These are phyloP conservation scores for Agonopterix subpropinquella DNA, from an alignment of 2,888 invertebrate genomes.

Conservation along the genomic window DNA sequence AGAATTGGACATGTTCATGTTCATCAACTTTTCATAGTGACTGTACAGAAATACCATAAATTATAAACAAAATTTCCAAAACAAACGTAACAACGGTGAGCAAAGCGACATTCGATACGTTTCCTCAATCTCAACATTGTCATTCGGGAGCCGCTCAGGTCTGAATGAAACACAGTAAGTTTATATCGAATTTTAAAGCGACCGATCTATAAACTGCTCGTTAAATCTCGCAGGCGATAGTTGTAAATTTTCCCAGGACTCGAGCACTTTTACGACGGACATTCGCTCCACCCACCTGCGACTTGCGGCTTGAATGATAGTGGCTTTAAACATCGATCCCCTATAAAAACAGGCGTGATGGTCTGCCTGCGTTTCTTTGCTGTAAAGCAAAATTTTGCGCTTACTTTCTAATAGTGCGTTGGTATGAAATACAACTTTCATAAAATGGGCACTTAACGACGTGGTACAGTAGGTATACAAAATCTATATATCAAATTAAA, in stretches of 20 bases:
- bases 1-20: too few relatives aligned
- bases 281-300: conserved; percentile 60
- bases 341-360: conserved; percentile 44
- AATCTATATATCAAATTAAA: too few relatives aligned
- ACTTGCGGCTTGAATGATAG: conserved; percentile 23
- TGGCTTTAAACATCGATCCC: conserved; percentile 38
- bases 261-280: conserved; percentile 63
- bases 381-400: conserved; percentile 11
- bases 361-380: conserved; percentile 25
- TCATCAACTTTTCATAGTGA: too few relatives aligned
- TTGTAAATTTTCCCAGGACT: conserved; percentile 66
- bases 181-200: conserved; percentile 64
- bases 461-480: too few relatives aligned
- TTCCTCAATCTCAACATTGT: too few relatives aligned
- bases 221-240: conserved; percentile 68
- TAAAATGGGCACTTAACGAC: too few relatives aligned
- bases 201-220: conserved; percentile 69
- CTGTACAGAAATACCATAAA: too few relatives aligned
- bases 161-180: conserved; percentile 58
- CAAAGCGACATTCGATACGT: too few relatives aligned
- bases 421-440: too few relatives aligned
- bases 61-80: too few relatives aligned
- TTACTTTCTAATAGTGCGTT: conserved; percentile 9
- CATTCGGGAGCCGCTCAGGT: neutral
- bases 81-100: too few relatives aligned